Conservation (phyloP, 2,113 vertebrate genomes). For the Gasterosteus aculeatus region DNA sequence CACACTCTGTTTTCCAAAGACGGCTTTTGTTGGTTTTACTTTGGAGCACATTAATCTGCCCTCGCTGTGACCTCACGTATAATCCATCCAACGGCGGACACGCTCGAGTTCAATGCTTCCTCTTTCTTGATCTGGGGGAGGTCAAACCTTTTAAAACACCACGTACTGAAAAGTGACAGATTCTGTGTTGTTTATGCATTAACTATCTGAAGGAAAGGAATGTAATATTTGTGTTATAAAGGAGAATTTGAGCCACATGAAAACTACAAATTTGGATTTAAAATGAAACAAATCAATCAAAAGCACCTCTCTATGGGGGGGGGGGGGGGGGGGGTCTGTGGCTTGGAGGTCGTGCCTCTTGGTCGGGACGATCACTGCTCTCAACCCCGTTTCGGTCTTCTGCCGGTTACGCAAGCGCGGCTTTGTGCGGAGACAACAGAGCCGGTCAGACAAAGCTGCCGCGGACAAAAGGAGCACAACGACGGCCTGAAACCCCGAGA, state of each 20-base stretch:
- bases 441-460: slow-evolving; percentile 59
- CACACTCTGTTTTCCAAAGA: too few relatives aligned
- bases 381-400: slow-evolving; percentile 33
- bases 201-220: background rate
- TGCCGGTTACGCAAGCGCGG: slow-evolving; percentile 30
- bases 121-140: background rate
- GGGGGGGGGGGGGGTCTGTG: background rate
- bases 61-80: background rate
- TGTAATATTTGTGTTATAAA: background rate
- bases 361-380: slow-evolving; percentile 37
- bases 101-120: background rate
- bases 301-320: too few relatives aligned
- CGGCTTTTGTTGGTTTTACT: background rate
- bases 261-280: too few relatives aligned
- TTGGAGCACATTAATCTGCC: background rate
- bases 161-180: background rate
- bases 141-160: too few relatives aligned
- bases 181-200: background rate
- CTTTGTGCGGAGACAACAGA: slow-evolving; percentile 59
- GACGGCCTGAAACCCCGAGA: slow-evolving; percentile 60
- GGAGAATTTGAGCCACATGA: background rate
- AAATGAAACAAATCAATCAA: too few relatives aligned
- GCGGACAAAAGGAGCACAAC: slow-evolving; percentile 66
- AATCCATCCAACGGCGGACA: slow-evolving; percentile 18
- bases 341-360: slow-evolving; percentile 15